Evolutionary conservation across 2,113 vertebrate genomes (phyloP), one percentile per base, ranked within the genome.

Genomic region (Rafetus swinhoei): DNA sequence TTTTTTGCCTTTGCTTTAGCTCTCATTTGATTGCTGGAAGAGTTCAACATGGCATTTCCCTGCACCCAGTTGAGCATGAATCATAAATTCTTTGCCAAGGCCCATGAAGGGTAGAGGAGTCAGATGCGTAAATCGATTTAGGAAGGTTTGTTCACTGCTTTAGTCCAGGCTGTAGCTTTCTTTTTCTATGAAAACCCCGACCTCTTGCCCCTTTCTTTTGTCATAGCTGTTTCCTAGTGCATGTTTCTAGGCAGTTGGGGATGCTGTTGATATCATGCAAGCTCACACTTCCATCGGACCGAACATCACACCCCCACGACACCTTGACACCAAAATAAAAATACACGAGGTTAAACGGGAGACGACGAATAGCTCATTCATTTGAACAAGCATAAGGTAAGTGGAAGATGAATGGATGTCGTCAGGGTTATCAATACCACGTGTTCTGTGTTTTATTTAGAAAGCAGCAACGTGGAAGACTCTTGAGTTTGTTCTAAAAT

Each of bases 21-120:
- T 94, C 89, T 85, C 0, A 82, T 92, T 95, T 95, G 35, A 90
- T 93, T 88, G 80, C 60, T 96, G 91, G 90, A 91, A 32, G 82
- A 45, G 65, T 89, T 84, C 50, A 82, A 84, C 0, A 0, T 2
- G 13, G n/a, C 53, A 57, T 50, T 69, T 83, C 69, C 50, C 39
- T 92, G 60, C 86, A 77, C 84, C 76, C 2, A 21, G 50, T 86
- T 92, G 83, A 81, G 79, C 87, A 76, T 13, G 29, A 32, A 2
- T 24, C 14, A 50, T 77, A 83, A 90, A 93, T 53, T 53, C 76
- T 89, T 79, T 89, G 86, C 55, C 79, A 93, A 76, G 19, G 79
- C 50, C 84, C 93, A 82, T 94, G 65, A 54, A 0, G 72, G 22
- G 76, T 35, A 54, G 50, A 50, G 9, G 25, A 84, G 76, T 11